Conservation (phyloP, 2,113 vertebrate genomes). For the Carlito syrichta region DNA sequence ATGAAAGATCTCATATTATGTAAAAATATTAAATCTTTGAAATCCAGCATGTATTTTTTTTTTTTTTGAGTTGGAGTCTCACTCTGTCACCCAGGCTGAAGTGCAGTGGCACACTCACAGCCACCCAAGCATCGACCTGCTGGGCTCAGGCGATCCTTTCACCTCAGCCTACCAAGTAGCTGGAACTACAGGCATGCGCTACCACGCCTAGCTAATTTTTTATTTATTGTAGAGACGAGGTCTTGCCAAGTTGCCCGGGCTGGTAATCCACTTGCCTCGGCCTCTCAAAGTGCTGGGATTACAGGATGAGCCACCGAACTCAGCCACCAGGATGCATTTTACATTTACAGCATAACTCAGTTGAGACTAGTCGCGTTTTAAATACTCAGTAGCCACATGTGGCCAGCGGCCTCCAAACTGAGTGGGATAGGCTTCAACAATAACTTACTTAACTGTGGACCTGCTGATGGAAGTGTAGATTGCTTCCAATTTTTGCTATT, state of each 20-base stretch:
- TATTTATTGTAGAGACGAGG: background rate
- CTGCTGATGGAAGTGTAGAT: background rate
- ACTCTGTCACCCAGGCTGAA: background rate
- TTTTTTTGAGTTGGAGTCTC: background rate
- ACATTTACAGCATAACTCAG: background rate
- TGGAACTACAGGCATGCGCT: background rate
- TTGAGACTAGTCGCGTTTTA: background rate
- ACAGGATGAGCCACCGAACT: background rate
- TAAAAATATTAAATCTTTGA: background rate
- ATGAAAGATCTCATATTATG: background rate
- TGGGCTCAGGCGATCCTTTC: background rate
- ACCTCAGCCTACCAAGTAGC: background rate
- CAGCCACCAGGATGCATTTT: too few relatives aligned
- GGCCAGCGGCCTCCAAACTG: fast-evolving
- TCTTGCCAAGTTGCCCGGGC: background rate
- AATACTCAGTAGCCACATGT: background rate
- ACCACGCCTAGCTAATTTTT: background rate
- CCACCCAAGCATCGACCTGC: background rate
- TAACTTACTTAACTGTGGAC: background rate
- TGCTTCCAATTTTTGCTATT: background rate
- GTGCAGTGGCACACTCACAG: background rate
- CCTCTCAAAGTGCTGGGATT: background rate
- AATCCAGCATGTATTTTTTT: background rate
- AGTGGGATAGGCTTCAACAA: background rate
- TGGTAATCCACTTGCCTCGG: background rate